Percentiles rank a stretch among this genome's conserved stretches.
Evolutionary conservation across 2,113 vertebrate species (phyloP).

Genomic region (Amazona guildingii): DNA sequence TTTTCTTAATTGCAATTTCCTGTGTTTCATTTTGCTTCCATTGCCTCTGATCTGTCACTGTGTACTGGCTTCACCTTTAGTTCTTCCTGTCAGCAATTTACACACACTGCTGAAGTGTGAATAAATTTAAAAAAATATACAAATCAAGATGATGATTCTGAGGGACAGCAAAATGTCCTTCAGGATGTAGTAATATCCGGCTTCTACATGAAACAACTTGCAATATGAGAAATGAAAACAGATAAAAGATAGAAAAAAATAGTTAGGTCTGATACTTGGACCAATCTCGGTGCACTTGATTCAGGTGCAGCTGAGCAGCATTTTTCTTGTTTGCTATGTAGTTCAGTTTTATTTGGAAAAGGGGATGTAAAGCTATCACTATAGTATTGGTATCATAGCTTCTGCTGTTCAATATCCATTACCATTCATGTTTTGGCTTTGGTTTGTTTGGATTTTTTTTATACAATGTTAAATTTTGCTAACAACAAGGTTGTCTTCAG

Average conservation of each 20-base stretch:
- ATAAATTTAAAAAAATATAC: neutral
- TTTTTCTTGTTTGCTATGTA: neutral
- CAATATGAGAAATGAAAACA: neutral
- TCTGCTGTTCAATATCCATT: neutral
- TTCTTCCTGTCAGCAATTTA: neutral
- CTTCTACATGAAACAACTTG: neutral
- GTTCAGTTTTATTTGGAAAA: neutral
- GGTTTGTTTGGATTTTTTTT: neutral
- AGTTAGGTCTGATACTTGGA: neutral
- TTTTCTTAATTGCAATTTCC: neutral
- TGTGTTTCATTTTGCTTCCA: neutral
- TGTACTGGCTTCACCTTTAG: neutral
- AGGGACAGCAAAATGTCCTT: neutral
- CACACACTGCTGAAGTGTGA: neutral
- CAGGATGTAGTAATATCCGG: neutral
- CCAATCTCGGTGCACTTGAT: rapidly evolving
- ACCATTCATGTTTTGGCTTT: neutral
- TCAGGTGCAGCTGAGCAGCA: neutral
- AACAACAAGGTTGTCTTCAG: neutral
- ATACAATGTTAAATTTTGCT: neutral
- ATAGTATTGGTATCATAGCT: neutral
- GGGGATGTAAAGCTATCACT: neutral
- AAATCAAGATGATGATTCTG: neutral
- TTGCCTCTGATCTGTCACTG: neutral
- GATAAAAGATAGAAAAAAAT: neutral